Conservation (phyloP, 2,113 vertebrate genomes). For the Pituophis catenifer region DNA sequence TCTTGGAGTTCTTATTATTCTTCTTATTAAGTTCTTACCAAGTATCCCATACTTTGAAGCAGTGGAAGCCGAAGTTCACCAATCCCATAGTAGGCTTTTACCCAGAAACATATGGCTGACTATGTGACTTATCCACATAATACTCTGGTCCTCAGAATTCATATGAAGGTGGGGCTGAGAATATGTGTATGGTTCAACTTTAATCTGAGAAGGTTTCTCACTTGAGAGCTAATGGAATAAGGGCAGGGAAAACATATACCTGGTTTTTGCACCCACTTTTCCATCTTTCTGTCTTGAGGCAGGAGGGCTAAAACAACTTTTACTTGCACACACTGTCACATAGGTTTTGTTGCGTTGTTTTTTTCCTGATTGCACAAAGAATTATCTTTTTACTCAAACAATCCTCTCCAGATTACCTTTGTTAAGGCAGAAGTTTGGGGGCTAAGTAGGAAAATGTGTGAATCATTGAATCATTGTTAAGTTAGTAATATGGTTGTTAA, state of each 20-base stretch:
- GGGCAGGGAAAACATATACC: neutral
- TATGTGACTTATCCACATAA: neutral
- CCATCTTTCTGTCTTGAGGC: neutral
- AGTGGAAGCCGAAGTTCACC: neutral
- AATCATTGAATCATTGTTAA: neutral
- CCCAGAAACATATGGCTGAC: neutral
- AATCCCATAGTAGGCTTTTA: neutral
- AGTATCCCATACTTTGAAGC: neutral
- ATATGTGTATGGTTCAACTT: neutral
- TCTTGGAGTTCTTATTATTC: neutral
- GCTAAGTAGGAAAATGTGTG: neutral
- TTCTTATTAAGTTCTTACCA: neutral
- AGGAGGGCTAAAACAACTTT: neutral
- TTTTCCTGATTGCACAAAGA: neutral
- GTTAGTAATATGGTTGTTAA: too few species aligned
- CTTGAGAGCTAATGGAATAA: neutral
- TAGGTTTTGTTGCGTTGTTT: neutral
- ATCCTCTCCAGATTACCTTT: neutral
- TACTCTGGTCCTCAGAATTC: neutral
- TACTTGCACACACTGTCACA: neutral
- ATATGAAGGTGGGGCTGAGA: neutral
- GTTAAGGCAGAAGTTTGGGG: neutral
- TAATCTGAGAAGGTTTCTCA: neutral
- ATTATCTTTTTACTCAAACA: neutral
- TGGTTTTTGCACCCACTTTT: neutral